phyloP scores from a whole-genome alignment of 2,113 vertebrate species.

The Excalfactoria chinensis region DNA sequence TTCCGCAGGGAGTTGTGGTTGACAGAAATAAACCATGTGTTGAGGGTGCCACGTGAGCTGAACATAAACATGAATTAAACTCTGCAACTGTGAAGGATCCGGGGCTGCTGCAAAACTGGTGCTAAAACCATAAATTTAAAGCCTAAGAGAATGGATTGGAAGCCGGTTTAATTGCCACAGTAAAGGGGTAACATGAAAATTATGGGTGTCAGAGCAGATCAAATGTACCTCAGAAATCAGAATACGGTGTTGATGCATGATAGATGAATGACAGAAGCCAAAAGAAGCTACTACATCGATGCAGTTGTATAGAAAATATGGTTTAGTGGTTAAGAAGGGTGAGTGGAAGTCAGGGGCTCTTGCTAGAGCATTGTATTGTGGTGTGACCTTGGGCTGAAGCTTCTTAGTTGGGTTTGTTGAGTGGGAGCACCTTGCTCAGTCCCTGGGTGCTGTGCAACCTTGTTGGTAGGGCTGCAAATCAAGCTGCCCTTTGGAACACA shows the following conservation, averaged over 20 bases:
- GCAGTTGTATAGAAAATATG: not conserved
- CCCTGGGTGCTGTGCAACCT: not conserved
- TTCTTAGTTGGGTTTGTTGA: not conserved
- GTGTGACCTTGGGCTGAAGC: not conserved
- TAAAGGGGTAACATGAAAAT: conserved; percentile 56
- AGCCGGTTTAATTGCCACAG: conserved; percentile 41
- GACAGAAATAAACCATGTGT: conserved; percentile 24
- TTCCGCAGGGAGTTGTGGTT: not conserved
- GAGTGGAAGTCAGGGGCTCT: not conserved
- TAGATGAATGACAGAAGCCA: conserved; percentile 25
- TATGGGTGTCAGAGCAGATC: conserved; percentile 33
- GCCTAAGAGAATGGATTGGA: not conserved
- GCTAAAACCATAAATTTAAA: conserved; percentile 56
- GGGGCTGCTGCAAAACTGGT: conserved; percentile 10
- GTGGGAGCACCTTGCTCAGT: not conserved
- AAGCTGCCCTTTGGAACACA: not conserved
- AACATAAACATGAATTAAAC: conserved; percentile 62
- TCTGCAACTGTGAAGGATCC: not conserved
- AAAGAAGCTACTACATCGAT: conserved; percentile 11
- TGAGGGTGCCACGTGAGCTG: conserved; percentile 6
- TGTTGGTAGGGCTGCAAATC: accelerated
- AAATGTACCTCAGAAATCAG: conserved; percentile 36
- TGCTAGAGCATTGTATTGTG: not conserved
- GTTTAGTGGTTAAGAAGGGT: conserved; percentile 9
- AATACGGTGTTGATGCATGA: conserved; percentile 6